These are phyloP conservation scores for Probaryconus sp. DNA, from an alignment of 1,140 invertebrate genomes.

Conservation along the genomic window DNA sequence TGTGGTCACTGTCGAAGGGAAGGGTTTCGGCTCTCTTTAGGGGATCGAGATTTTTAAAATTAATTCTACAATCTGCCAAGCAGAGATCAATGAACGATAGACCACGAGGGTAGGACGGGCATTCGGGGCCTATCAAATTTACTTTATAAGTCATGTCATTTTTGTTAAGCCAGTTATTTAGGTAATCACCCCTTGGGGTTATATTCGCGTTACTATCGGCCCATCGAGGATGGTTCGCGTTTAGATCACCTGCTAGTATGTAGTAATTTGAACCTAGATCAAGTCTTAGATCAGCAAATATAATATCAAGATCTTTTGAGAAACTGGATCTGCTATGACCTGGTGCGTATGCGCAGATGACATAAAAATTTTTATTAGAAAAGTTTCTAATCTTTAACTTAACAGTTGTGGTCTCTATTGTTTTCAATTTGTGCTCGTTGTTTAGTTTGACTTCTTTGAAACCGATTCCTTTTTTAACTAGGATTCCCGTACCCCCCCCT, in stretches of 20 bases:
- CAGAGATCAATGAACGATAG: constrained; percentile 5
- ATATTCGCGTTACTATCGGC: neutral
- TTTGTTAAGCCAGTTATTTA: constrained; percentile 19
- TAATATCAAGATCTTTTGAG: constrained; percentile 5
- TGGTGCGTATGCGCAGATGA: constrained; percentile 25
- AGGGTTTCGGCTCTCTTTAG: neutral
- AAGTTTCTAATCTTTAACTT: too few relatives aligned
- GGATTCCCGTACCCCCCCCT: constrained; percentile 18
- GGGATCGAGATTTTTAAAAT: neutral
- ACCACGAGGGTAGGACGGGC: neutral
- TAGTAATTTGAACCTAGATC: constrained; percentile 9
- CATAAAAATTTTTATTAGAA: constrained; percentile 21
- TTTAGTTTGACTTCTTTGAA: constrained; percentile 7
- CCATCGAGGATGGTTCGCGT: constrained; percentile 23
- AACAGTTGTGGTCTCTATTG: neutral
- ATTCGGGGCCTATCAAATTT: neutral
- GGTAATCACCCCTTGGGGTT: constrained; percentile 23
- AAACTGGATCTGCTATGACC: constrained; percentile 15
- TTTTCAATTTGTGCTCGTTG: neutral
- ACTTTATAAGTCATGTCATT: constrained; percentile 19
- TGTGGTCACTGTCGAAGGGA: constrained; percentile 28
- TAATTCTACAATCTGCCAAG: neutral
- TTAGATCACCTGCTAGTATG: constrained; percentile 29
- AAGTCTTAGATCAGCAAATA: constrained; percentile 23
- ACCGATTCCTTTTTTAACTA: constrained; percentile 8